Base-by-base conservation (phyloP, 2,888 invertebrate species). In the Apamea monoglypha region DNA sequence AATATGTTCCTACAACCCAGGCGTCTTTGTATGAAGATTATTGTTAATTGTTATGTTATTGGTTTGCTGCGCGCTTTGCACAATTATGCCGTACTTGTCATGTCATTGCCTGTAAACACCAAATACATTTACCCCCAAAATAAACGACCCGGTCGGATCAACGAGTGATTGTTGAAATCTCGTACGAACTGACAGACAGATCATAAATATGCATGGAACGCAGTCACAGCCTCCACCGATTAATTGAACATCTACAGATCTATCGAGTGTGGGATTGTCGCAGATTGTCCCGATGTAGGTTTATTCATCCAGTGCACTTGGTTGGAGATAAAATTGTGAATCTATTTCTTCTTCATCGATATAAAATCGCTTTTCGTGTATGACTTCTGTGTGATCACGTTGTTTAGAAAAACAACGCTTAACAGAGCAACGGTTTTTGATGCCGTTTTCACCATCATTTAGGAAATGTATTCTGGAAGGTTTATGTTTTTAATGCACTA, bases 161-260 rank as follows among this genome's bases (percentile, higher is more conserved):
- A 63, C 83, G 80, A 83, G 50, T 76, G 64, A 85, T 80, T 66
- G 69, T 61, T 74, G 59, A 40, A 73, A 81, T 84, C 67, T 76
- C 76, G 87, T 61, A 73, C 66, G 66, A 25, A 64, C 75, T 63
- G 69, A 76, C 87, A 29, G 87, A 53, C 59, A 16, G 61, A 44
- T 80, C 89, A 89, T 90, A 84, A 89, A 90, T 90, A 90, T 90
- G 84, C 89, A 90, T 90, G 44, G 40, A n/a, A 59, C 71, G 64
- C 64, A 63, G 74, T 59, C 73, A 76, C 36, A 40, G 80, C 72
- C 68, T 80, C 68, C 50, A 10, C 50, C 86, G 79, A 88, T 87
- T 89, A 88, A 89, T 87, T 82, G 85, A 78, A 85, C 88, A 88
- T 90, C 89, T 88, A 87, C 78, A 79, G 82, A 74, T 80, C 70